These are phyloP conservation scores for Steatornis caripensis DNA, from an alignment of 2,113 vertebrate genomes.

Conservation along the genomic window DNA sequence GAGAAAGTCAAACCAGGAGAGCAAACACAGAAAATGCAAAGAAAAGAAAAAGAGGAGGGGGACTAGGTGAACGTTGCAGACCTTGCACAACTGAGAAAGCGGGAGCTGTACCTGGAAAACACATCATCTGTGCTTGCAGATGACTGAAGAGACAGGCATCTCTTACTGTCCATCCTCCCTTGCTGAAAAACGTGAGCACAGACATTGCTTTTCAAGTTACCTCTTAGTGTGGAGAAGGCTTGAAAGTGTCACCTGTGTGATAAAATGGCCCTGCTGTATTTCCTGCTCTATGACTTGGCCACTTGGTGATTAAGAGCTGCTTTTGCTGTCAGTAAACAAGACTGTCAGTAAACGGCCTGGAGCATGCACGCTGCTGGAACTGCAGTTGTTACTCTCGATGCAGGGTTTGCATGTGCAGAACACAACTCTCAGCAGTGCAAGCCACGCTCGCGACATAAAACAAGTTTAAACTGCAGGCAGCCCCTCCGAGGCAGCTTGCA, in stretches of 20 bases:
- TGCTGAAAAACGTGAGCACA: background rate
- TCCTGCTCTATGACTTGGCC: slow-evolving; percentile 8
- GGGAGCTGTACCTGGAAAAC: background rate
- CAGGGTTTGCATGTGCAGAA: background rate
- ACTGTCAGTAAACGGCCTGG: background rate
- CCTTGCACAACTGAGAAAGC: background rate
- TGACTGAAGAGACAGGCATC: background rate
- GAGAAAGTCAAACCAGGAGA: slow-evolving; percentile 17
- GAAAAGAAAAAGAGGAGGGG: background rate
- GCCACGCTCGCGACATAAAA: background rate
- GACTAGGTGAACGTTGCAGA: background rate
- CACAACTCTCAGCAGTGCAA: background rate
- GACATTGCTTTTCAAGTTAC: background rate
- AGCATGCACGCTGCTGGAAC: background rate
- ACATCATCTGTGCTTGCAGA: background rate
- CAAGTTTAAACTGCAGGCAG: background rate
- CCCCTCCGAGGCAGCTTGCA: background rate
- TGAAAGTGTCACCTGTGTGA: background rate
- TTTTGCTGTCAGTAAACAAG: background rate
- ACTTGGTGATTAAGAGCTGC: slow-evolving; percentile 27
- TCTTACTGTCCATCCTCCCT: background rate
- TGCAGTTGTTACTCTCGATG: background rate
- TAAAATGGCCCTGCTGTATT: slow-evolving; percentile 4
- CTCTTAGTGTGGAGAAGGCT: background rate
- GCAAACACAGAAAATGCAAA: background rate